phyloP scores from a whole-genome alignment of 2,113 vertebrate genomes.

The Thalassarche chlororhynchos region DNA sequence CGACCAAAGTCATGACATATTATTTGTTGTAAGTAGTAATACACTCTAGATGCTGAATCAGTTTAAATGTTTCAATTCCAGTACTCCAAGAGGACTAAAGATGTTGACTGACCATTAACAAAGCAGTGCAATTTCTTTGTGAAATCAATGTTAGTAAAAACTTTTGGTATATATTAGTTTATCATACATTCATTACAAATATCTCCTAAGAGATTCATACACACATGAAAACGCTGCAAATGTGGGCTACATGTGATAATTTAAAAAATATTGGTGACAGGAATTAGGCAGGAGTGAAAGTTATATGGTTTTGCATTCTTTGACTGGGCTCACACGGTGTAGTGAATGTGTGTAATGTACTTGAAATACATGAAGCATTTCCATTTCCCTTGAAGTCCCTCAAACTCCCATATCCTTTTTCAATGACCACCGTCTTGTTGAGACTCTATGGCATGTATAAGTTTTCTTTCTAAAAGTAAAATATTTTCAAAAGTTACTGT shows the following conservation, averaged over 20 bases:
- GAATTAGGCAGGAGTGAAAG: not conserved
- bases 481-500: not conserved
- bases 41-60: not conserved
- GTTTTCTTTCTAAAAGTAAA: not conserved
- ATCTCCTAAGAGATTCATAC: not conserved
- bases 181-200: not conserved
- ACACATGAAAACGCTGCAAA: not conserved
- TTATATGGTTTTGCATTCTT: not conserved
- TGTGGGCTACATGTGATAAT: not conserved
- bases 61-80: not conserved
- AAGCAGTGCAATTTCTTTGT: not conserved
- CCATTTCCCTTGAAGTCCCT: not conserved
- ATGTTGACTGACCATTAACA: not conserved
- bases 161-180: not conserved
- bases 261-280: not conserved
- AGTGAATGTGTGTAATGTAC: too few species aligned
- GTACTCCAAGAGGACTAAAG: not conserved
- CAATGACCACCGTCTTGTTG: not conserved
- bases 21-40: not conserved
- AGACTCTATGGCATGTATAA: not conserved
- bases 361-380: not conserved
- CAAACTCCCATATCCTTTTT: not conserved
- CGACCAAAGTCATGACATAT: not conserved
- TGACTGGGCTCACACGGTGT: not conserved
- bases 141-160: not conserved